A percentile compares a stretch with the other conserved stretches of the same genome.
Conservation (phyloP, 2,797 vertebrate species). For the Remorina albescens region DNA sequence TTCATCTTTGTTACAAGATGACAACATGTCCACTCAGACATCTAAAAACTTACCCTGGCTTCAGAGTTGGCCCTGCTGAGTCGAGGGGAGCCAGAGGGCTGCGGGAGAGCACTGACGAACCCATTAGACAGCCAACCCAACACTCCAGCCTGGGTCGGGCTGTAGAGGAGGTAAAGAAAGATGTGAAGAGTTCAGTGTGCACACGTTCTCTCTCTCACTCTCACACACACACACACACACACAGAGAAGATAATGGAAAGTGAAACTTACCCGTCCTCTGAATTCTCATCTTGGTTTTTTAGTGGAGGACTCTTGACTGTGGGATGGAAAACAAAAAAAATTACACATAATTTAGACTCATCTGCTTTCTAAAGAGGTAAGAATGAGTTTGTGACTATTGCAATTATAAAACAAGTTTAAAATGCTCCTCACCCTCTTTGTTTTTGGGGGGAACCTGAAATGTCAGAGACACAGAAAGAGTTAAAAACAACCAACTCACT, state of each 20-base stretch:
- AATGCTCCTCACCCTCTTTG: slow-evolving; percentile 52
- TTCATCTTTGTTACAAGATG: not conserved
- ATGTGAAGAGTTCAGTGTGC: not conserved
- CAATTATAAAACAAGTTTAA: not conserved
- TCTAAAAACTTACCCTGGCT: slow-evolving; percentile 61
- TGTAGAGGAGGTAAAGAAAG: slow-evolving; percentile 40
- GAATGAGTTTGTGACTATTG: no score
- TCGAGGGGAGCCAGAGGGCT: slow-evolving; percentile 73
- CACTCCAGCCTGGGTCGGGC: slow-evolving; percentile 76
- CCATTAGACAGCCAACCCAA: slow-evolving; percentile 85
- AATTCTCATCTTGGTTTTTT: slow-evolving; percentile 58
- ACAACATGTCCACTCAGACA: not conserved
- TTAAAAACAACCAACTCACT: not conserved
- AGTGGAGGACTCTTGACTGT: slow-evolving; percentile 48
- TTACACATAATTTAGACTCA: no score
- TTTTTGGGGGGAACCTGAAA: slow-evolving; percentile 36
- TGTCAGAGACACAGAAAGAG: slow-evolving; percentile 6
- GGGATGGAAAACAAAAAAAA: slow-evolving; percentile 12
- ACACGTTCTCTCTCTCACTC: no score
- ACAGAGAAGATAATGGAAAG: not conserved
- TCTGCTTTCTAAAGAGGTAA: no score
- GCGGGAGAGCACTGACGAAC: slow-evolving; percentile 80
- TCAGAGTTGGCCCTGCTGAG: slow-evolving; percentile 65
- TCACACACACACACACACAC: not conserved
- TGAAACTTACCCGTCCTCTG: slow-evolving; percentile 61